These are phyloP conservation scores for Leptoteleia sp. DNA, from an alignment of 1,140 invertebrate species.

Conservation along the genomic window DNA sequence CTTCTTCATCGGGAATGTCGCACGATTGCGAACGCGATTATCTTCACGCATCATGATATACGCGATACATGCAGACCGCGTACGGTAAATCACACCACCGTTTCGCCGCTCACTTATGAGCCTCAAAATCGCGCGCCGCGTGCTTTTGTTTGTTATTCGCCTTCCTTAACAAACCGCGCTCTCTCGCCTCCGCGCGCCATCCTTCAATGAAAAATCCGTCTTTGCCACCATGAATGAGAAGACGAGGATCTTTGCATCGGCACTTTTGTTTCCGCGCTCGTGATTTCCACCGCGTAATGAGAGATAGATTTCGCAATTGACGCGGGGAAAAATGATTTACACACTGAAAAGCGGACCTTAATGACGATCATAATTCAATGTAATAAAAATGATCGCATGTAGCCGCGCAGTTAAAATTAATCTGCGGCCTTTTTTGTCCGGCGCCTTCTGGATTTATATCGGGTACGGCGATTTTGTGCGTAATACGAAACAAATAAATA, in stretches of 20 bases:
- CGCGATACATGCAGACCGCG: constrained; percentile 58
- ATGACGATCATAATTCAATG: constrained; percentile 31
- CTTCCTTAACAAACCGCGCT: constrained; percentile 14
- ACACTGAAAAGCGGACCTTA: constrained; percentile 15
- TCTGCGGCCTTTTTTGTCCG: constrained; percentile 30
- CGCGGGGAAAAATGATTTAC: constrained; percentile 16
- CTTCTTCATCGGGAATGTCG: constrained; percentile 78
- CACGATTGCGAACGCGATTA: constrained; percentile 73
- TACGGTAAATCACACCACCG: constrained; percentile 63
- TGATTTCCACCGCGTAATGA: not conserved
- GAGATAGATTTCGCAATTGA: constrained; percentile 16
- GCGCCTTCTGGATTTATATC: constrained; percentile 27
- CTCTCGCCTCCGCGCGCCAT: no score
- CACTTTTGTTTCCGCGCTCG: constrained; percentile 18
- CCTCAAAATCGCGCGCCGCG: constrained; percentile 23
- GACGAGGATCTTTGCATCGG: constrained; percentile 16
- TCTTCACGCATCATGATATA: constrained; percentile 64
- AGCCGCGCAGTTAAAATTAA: constrained; percentile 44
- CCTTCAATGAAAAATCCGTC: constrained; percentile 23
- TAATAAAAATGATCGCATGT: constrained; percentile 51
- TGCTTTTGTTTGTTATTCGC: constrained; percentile 17
- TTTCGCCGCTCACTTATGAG: constrained; percentile 55
- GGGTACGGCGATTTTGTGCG: constrained; percentile 38
- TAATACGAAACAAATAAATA: constrained; percentile 64
- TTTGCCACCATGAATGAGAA: constrained; percentile 42